These are phyloP conservation scores for Dendrocincla tyrannina DNA, from an alignment of 2,797 vertebrate species.

Conservation along the genomic window DNA sequence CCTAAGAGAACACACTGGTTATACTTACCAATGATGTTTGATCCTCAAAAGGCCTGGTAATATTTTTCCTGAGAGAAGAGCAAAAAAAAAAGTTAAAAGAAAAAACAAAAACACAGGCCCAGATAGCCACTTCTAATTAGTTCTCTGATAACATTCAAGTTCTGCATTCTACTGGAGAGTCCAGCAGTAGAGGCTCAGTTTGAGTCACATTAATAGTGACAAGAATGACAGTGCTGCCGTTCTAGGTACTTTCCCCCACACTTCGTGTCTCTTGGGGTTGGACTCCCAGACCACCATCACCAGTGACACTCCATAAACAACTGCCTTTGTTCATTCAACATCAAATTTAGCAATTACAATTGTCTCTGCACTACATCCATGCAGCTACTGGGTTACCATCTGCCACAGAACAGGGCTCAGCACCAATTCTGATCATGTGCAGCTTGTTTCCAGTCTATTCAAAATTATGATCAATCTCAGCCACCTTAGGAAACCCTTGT, in stretches of 20 bases:
- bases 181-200: not conserved
- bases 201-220: not conserved
- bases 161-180: not conserved
- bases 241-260: not conserved
- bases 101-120: not conserved
- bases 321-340: not conserved
- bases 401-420: not conserved
- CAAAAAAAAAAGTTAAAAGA: not conserved
- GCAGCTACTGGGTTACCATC: not conserved
- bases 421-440: accelerated
- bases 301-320: not conserved
- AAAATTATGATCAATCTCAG: not conserved
- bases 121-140: not conserved
- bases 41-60: slow-evolving; percentile 95
- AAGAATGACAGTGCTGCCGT: not conserved
- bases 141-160: not conserved
- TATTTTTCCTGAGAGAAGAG: slow-evolving; percentile 86
- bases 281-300: not conserved
- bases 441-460: not conserved
- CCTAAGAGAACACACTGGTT: not conserved
- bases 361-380: not conserved
- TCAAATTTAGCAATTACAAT: not conserved
- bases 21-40: slow-evolving; percentile 89
- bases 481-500: not conserved
- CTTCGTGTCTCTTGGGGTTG: not conserved